Percentiles rank a stretch among this genome's conserved stretches.
Conservation (phyloP, 1,140 invertebrate species). For the Pantala flavescens region DNA sequence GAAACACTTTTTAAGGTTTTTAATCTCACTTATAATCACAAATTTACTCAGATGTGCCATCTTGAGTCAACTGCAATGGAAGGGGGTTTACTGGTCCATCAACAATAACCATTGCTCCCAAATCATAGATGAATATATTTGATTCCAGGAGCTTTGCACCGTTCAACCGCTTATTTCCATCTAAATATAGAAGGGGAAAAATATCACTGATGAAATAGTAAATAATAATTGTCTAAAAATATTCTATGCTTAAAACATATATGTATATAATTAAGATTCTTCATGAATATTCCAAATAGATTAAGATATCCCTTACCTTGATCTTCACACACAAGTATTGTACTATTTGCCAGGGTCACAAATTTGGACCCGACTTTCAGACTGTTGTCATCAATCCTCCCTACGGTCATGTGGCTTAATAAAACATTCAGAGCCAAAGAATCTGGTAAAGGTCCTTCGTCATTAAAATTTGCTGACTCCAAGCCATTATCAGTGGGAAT, state of each 20-base stretch:
- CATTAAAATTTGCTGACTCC: not conserved
- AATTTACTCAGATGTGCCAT: not conserved
- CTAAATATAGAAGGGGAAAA: not conserved
- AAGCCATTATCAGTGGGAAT: not conserved
- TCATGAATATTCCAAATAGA: not conserved
- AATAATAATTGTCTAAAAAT: not conserved
- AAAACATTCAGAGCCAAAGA: not conserved
- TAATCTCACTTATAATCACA: not conserved
- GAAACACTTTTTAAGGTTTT: not conserved
- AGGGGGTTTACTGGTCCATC: not conserved
- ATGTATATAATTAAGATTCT: not conserved
- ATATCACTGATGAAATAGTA: not conserved
- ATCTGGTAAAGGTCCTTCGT: not conserved
- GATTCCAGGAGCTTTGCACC: not conserved
- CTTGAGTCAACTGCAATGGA: not conserved
- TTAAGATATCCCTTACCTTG: not conserved
- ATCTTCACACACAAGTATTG: not conserved
- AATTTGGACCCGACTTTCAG: not conserved
- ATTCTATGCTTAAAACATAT: not conserved
- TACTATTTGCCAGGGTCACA: not conserved
- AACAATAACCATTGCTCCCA: not conserved
- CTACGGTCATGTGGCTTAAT: not conserved
- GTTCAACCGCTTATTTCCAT: not conserved
- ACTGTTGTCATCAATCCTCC: not conserved
- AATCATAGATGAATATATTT: not conserved